These are phyloP conservation scores for Caenorhabditis japonica DNA, from an alignment of 2,888 invertebrate species.

Conservation along the genomic window DNA sequence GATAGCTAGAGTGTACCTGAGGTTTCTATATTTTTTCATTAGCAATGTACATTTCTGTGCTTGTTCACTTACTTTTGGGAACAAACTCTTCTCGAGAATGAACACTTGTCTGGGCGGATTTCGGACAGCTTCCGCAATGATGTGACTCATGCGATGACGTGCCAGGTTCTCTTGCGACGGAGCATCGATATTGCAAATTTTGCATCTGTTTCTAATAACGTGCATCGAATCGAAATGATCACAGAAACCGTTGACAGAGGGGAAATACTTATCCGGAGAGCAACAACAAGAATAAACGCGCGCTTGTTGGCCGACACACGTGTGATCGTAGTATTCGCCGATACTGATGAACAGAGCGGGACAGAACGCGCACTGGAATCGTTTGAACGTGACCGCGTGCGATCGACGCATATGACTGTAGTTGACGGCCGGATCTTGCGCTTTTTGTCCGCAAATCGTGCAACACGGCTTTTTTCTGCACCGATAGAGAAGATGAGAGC, in stretches of 20 bases:
- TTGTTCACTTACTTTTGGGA: too few species aligned
- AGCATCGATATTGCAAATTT: background rate
- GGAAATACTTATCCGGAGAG: background rate
- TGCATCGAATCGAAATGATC: slow-evolving; percentile 38
- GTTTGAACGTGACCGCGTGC: background rate
- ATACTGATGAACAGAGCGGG: background rate
- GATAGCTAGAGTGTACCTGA: too few species aligned
- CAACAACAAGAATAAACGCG: slow-evolving; percentile 10
- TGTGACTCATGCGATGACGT: slow-evolving; percentile 5
- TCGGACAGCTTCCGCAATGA: background rate
- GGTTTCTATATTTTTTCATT: too few species aligned
- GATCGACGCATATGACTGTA: slow-evolving; percentile 1
- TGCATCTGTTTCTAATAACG: background rate
- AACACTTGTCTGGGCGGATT: background rate
- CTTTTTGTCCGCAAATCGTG: slow-evolving; percentile 17
- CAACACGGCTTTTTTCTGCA: slow-evolving; percentile 11
- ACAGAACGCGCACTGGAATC: slow-evolving; percentile 35
- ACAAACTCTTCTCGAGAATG: background rate
- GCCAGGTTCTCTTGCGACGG: background rate
- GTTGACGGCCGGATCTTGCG: background rate
- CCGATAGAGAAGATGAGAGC: slow-evolving; percentile 19
- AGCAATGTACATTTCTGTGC: too few species aligned
- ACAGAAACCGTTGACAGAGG: slow-evolving; percentile 4
- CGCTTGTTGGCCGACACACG: background rate
- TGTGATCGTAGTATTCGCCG: slow-evolving; percentile 29